A percentile compares a stretch with the other conserved stretches of the same genome.
These are phyloP conservation scores for Baryphthengus martii DNA, from an alignment of 2,113 vertebrate species.

Conservation along the genomic window DNA sequence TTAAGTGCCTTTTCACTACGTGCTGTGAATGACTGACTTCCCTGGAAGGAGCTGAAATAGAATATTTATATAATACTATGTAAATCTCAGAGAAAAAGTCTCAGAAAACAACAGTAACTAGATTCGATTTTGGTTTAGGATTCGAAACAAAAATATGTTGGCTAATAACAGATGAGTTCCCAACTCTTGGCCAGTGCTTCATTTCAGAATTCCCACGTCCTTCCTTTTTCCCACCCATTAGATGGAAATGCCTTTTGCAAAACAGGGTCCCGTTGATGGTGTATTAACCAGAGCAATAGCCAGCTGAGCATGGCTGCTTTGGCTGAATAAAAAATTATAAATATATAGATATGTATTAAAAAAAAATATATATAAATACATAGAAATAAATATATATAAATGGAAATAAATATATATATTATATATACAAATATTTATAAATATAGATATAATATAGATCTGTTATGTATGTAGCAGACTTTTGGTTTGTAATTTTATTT, in stretches of 20 bases:
- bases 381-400: too few relatives aligned
- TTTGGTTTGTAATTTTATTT: background rate
- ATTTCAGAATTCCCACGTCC: background rate
- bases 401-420: too few relatives aligned
- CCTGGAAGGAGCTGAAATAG: background rate
- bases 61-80: background rate
- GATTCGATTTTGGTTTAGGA: background rate
- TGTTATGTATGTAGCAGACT: background rate
- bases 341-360: background rate
- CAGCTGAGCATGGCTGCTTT: background rate
- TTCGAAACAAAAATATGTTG: background rate
- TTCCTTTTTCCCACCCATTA: background rate
- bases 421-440: too few relatives aligned
- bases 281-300: background rate
- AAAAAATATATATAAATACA: too few relatives aligned
- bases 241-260: background rate
- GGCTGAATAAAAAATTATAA: background rate
- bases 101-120: background rate
- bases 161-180: background rate
- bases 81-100: background rate
- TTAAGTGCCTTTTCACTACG: background rate
- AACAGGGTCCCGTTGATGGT: background rate
- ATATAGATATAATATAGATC: too few relatives aligned
- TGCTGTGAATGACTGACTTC: background rate
- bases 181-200: background rate